Evolutionary conservation across 1,140 invertebrate genomes (phyloP).

Genomic region (Macrotrachela quadricornifera): DNA sequence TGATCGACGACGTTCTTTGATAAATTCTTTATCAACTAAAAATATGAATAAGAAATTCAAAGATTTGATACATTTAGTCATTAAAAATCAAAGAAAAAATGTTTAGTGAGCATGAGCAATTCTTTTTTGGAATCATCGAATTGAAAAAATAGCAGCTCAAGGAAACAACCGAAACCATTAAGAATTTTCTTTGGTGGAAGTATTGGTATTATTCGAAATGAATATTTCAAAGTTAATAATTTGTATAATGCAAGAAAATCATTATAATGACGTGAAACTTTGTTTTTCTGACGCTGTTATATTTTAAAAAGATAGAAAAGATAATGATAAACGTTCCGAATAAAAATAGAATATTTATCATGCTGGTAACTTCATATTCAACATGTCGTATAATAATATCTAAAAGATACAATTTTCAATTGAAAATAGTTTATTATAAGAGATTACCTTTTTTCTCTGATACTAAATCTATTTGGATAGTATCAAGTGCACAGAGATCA

Average conservation of each 20-base stretch:
- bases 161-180: slow-evolving; percentile 32
- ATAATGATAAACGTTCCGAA: background rate
- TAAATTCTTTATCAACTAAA: slow-evolving; percentile 46
- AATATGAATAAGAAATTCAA: slow-evolving; percentile 1
- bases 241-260: slow-evolving; percentile 57
- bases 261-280: slow-evolving; percentile 52
- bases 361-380: slow-evolving; percentile 51
- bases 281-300: slow-evolving; percentile 24
- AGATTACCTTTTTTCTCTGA: slow-evolving; percentile 47
- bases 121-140: no score
- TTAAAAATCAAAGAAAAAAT: no score
- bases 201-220: slow-evolving; percentile 53
- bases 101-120: no score
- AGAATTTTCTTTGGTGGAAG: slow-evolving; percentile 47
- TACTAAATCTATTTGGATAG: slow-evolving; percentile 46
- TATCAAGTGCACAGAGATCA: slow-evolving; percentile 38
- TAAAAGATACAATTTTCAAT: no score
- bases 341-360: slow-evolving; percentile 25
- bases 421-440: no score
- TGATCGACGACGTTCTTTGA: slow-evolving; percentile 47
- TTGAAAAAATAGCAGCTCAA: background rate
- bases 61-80: background rate
- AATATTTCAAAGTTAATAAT: slow-evolving; percentile 47
- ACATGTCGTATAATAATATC: slow-evolving; percentile 59
- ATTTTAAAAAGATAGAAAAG: slow-evolving; percentile 6